Evolutionary conservation across 2,113 vertebrate species (phyloP), one percentile per base, ranked within the genome.

Genomic region (Poeciliopsis prolifica): DNA sequence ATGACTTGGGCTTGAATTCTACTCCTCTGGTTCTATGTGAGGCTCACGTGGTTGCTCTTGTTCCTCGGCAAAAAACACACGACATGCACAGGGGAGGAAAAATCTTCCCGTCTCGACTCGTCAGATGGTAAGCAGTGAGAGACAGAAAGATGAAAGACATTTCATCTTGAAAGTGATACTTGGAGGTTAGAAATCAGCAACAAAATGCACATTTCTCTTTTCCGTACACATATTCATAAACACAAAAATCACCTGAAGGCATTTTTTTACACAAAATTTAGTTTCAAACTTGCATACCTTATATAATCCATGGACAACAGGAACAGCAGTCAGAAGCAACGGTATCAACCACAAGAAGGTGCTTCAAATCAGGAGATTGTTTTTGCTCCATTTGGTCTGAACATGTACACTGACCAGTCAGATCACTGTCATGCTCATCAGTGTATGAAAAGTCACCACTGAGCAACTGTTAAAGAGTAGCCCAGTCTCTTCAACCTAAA

Each of bases 1-100:
- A 91, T 86, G 86, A 88, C 80, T 66, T 68, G 86, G 82, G 85
- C 71, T 87, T 86, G 72, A 75, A 75, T 87, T 89, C 77, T 86
- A 72, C 42, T 31, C 72, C 70, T 87, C 33, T 26, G 79, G 72
- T 66, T 35, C 69, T 44, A 68, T 26, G 14, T 0, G 31, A 72
- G 71, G 65, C 81, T 89, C 84, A 87, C 76, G 72, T 11, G 28
- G 44, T 12, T 6, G 14, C n/a, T 72, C 30, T 40, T 37, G 24
- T 70, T 85, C 80, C 78, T 68, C 81, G 68, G 75, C 51, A 33
- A 72, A 35, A 68, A 58, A 54, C 62, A 61, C 66, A 65, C 61
- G 69, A 81, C 82, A 73, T 76, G 35, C 51, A 64, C 80, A 79
- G 2, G 2, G 15, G 44, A 40, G 44, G 65, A 73, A 70, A 58